phyloP scores from a whole-genome alignment of 2,888 invertebrate species.

The Platycnemis pennipes region DNA sequence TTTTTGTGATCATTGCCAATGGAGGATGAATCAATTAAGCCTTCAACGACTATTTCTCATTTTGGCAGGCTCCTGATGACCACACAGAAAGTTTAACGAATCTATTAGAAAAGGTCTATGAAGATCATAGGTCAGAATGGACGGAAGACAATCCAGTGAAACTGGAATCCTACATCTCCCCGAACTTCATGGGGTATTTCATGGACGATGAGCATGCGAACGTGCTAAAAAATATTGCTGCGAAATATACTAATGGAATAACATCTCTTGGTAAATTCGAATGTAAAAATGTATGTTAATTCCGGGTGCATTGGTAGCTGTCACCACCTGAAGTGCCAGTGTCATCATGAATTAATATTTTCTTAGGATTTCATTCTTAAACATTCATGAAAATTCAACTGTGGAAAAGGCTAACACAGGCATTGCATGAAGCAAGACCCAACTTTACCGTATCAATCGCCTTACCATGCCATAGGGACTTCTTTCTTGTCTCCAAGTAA shows the following conservation, averaged over 20 bases:
- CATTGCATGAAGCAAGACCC: no score
- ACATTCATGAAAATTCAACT: no score
- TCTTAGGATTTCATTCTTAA: no score
- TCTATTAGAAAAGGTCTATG: slow-evolving; percentile 88
- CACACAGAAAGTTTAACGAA: slow-evolving; percentile 85
- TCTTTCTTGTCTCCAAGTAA: no score
- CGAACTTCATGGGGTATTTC: slow-evolving; percentile 95
- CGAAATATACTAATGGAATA: slow-evolving; percentile 90
- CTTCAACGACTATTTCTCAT: background rate
- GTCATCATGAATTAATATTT: no score
- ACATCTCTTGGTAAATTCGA: slow-evolving; percentile 85
- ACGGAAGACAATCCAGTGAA: slow-evolving; percentile 79
- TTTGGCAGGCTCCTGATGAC: slow-evolving; percentile 87
- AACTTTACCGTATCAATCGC: no score
- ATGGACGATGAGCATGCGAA: slow-evolving; percentile 91
- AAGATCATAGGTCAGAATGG: slow-evolving; percentile 81
- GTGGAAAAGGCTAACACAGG: no score
- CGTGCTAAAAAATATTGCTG: slow-evolving; percentile 88
- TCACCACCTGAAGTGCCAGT: no score
- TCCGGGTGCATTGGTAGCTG: no score
- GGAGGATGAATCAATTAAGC: background rate
- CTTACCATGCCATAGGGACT: no score
- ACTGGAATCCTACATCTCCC: slow-evolving; percentile 91
- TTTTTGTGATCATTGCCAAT: slow-evolving; percentile 33
- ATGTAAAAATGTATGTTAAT: background rate